These are phyloP conservation scores for human (Homo sapiens) DNA, from an alignment of 2,113 vertebrate species.

Conservation along the genomic window GRCh38 chr4:165155001-165155500, in stretches of 20 bases:
- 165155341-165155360: not conserved
- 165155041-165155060: not conserved
- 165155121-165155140: no score
- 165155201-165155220: slow-evolving; percentile 4
- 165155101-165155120: not conserved
- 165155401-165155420: not conserved
- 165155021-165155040: not conserved
- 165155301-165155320: not conserved
- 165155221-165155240: not conserved
- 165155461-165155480: no score
- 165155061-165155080: not conserved
- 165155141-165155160: not conserved
- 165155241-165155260: not conserved
- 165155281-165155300: not conserved
- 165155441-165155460: no score
- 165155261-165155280: not conserved
- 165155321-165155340: not conserved
- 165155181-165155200: not conserved
- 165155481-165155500: no score
- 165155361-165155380: not conserved
- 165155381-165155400: not conserved
- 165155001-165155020: not conserved
- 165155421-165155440: no score
- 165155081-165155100: not conserved
- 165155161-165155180: not conserved